Conservation (phyloP, 2,113 vertebrate genomes). For the Epinephelus fuscoguttatus region DNA sequence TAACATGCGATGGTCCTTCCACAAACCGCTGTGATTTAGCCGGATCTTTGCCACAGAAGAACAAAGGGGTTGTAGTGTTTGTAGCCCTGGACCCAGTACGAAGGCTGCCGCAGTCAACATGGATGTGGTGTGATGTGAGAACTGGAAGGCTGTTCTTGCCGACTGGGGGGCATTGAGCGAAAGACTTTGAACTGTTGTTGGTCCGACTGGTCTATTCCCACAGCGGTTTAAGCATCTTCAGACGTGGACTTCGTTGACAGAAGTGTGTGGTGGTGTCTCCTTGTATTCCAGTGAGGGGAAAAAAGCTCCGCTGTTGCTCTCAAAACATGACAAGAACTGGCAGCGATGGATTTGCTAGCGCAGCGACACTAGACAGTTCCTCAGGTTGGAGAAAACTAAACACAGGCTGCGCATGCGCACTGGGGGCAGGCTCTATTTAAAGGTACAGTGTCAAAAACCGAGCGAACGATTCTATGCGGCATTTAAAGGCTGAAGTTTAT, state of each 20-base stretch:
- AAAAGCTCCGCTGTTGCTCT: constrained; percentile 10
- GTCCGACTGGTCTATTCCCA: constrained; percentile 7
- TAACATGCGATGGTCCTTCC: constrained; percentile 24
- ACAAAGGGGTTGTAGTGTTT: constrained; percentile 51
- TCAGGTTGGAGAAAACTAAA: constrained; percentile 82
- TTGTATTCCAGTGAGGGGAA: background rate
- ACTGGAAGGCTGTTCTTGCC: constrained; percentile 53
- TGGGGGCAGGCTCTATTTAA: constrained; percentile 66
- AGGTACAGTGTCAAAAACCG: constrained; percentile 63
- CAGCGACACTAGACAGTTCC: constrained; percentile 62
- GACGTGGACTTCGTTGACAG: background rate
- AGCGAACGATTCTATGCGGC: constrained; percentile 21
- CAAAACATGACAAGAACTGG: constrained; percentile 51
- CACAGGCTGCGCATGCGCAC: constrained; percentile 75
- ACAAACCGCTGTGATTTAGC: constrained; percentile 11
- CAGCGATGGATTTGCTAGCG: constrained; percentile 57
- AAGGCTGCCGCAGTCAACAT: constrained; percentile 74
- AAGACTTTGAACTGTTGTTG: constrained; percentile 56
- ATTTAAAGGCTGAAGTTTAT: constrained; percentile 28
- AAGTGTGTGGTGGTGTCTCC: background rate
- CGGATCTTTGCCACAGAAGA: constrained; percentile 15
- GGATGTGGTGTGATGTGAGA: constrained; percentile 70
- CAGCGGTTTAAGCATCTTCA: background rate
- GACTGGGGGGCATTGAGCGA: constrained; percentile 47
- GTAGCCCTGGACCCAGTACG: constrained; percentile 44